phyloP scores from a whole-genome alignment of 2,888 invertebrate genomes.

The Leucoma salicis region DNA sequence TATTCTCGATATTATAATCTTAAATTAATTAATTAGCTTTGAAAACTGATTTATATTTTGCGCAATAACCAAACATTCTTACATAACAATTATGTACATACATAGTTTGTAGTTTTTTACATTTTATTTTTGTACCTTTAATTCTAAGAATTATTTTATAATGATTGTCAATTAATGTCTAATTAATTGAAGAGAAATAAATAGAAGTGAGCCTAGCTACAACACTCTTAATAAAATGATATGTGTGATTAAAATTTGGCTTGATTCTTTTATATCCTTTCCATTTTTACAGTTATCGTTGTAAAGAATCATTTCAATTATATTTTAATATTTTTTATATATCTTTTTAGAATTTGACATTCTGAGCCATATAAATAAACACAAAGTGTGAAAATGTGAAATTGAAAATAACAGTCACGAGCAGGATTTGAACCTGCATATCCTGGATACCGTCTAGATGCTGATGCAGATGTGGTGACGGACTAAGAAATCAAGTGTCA shows the following conservation, averaged over 20 bases:
- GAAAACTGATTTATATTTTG: slow-evolving; percentile 11
- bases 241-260: slow-evolving; percentile 59
- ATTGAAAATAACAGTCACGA: no score
- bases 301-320: no score
- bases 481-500: no score
- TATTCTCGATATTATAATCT: background rate
- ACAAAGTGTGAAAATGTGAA: no score
- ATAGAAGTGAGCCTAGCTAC: slow-evolving; percentile 66
- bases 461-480: no score
- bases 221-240: slow-evolving; percentile 70
- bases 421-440: no score
- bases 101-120: slow-evolving; percentile 63
- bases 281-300: no score
- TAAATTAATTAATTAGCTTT: slow-evolving; percentile 6
- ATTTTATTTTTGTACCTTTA: slow-evolving; percentile 75
- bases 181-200: slow-evolving; percentile 51
- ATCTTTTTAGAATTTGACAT: no score
- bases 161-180: slow-evolving; percentile 73
- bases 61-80: slow-evolving; percentile 20
- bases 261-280: no score
- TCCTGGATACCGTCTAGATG: no score
- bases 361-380: no score
- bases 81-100: slow-evolving; percentile 31
- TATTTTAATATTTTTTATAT: no score
- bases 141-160: slow-evolving; percentile 65